These are phyloP conservation scores for Papilio polyxenes DNA, from an alignment of 1,140 invertebrate species.

Conservation along the genomic window DNA sequence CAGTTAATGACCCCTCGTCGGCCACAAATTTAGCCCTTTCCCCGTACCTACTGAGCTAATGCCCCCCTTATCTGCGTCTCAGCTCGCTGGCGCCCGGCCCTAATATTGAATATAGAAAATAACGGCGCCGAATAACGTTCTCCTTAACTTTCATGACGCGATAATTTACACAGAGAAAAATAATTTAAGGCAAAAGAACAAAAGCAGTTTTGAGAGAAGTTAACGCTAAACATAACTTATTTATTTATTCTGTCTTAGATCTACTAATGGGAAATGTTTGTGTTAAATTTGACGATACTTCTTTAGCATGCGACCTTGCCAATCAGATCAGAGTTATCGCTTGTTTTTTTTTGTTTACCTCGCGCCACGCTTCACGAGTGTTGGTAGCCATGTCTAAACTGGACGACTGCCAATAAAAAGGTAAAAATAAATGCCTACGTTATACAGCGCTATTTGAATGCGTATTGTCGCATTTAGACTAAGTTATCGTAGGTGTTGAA, in stretches of 20 bases:
- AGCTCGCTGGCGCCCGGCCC: conserved; percentile 46
- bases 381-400: conserved; percentile 42
- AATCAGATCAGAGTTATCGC: conserved; percentile 32
- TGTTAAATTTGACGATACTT: conserved; percentile 31
- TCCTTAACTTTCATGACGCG: conserved; percentile 17
- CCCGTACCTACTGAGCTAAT: conserved; percentile 61
- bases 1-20: conserved; percentile 73
- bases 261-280: conserved; percentile 32
- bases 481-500: conserved; percentile 23
- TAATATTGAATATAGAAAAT: conserved; percentile 51
- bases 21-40: conserved; percentile 76
- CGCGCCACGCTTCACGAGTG: conserved; percentile 8
- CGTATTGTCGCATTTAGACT: conserved; percentile 41
- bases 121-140: conserved; percentile 26
- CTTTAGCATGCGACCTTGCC: conserved; percentile 24
- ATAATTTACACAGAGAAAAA: conserved; percentile 13
- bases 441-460: conserved; percentile 44
- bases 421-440: conserved; percentile 50
- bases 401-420: conserved; percentile 51
- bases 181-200: conserved; percentile 1
- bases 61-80: conserved; percentile 59
- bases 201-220: neutral
- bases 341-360: conserved; percentile 36
- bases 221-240: conserved; percentile 22
- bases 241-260: conserved; percentile 8